Evolutionary conservation across 2,888 invertebrate genomes (phyloP).

Genomic region (Thysanoteuthis rhombus): DNA sequence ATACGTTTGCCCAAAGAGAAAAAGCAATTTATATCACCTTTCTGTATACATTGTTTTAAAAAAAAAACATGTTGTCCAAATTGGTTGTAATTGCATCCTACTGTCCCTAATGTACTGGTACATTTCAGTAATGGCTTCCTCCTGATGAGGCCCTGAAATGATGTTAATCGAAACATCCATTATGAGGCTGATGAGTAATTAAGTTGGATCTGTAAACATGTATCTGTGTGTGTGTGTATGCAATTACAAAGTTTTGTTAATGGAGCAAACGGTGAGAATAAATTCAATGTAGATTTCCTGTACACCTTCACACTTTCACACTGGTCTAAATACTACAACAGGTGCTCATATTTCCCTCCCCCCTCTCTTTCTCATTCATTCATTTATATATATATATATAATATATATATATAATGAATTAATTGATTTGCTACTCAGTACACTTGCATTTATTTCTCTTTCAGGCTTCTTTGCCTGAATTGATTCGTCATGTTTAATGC

Average conservation of each 20-base stretch:
- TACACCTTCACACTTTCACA: not conserved
- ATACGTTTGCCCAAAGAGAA: not conserved
- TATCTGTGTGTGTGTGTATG: not conserved
- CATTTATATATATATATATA: too few relatives aligned
- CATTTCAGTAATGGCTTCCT: not conserved
- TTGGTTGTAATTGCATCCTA: not conserved
- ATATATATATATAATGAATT: too few relatives aligned
- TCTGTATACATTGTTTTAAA: not conserved
- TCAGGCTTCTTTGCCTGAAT: too few relatives aligned
- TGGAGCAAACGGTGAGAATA: not conserved
- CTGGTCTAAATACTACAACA: not conserved
- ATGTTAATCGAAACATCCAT: not conserved
- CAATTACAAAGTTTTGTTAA: not conserved
- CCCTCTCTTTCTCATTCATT: not conserved
- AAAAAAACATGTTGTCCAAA: not conserved
- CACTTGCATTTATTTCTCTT: too few relatives aligned
- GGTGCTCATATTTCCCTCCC: not conserved
- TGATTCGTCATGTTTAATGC: too few relatives aligned
- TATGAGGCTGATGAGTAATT: not conserved
- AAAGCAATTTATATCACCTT: not conserved
- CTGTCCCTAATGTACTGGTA: not conserved
- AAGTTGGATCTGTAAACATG: not conserved
- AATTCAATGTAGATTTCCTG: not conserved
- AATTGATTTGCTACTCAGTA: too few relatives aligned
- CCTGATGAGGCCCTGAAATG: not conserved